A percentile compares a stretch with the other conserved stretches of the same genome.
These are phyloP conservation scores for Pithys albifrons DNA, from an alignment of 2,113 vertebrate genomes.

Conservation along the genomic window DNA sequence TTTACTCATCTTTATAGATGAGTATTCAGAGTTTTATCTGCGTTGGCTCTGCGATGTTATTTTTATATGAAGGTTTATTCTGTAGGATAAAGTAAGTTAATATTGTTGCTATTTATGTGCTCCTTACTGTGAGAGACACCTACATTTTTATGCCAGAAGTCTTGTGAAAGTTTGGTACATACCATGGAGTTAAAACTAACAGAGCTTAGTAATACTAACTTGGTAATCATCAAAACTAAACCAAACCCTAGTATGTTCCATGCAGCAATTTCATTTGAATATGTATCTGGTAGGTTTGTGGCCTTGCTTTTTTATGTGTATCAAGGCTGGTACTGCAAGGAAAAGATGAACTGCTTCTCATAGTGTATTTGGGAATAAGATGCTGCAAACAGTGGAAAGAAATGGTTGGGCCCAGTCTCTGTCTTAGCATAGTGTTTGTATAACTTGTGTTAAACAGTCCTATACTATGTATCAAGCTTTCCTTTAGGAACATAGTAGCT, in stretches of 20 bases:
- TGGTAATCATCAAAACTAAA: not conserved
- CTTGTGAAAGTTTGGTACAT: not conserved
- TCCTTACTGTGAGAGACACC: not conserved
- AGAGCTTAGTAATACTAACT: not conserved
- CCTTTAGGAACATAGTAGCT: not conserved
- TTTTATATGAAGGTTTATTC: not conserved
- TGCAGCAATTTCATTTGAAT: not conserved
- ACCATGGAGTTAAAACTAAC: not conserved
- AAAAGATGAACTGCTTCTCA: not conserved
- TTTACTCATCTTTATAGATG: not conserved
- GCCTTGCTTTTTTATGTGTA: not conserved
- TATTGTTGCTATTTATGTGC: not conserved
- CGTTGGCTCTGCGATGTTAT: not conserved
- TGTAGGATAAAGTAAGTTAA: not conserved
- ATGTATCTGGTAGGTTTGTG: not conserved
- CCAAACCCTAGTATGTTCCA: not conserved
- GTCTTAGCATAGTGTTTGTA: not conserved
- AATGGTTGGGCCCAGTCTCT: accelerated
- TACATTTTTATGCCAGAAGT: not conserved
- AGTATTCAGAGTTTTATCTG: not conserved
- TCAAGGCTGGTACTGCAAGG: not conserved
- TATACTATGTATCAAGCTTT: not conserved
- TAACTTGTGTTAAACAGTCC: not conserved
- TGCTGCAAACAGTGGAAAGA: not conserved
- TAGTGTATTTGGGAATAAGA: not conserved